A percentile compares a stretch with the other conserved stretches of the same genome.
Conservation (phyloP, 2,888 invertebrate species). For the Acleris sparsana region DNA sequence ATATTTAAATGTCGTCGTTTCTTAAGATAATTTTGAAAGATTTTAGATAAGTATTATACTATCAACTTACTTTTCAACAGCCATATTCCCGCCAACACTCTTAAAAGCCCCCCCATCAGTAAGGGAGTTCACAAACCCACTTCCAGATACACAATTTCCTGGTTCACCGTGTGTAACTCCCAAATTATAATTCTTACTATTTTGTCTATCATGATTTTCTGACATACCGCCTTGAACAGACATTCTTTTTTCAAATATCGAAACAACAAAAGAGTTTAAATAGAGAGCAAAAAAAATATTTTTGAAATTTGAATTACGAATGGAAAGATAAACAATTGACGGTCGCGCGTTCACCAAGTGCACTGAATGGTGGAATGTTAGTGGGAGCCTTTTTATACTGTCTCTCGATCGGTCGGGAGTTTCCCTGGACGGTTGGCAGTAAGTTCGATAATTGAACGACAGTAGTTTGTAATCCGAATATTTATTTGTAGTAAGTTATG, state of each 20-base stretch:
- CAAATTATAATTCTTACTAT: slow-evolving; percentile 22
- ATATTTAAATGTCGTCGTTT: too few relatives aligned
- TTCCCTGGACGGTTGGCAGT: slow-evolving; percentile 16
- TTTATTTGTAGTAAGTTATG: too few relatives aligned
- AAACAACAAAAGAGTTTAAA: not conserved
- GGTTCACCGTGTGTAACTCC: slow-evolving; percentile 18
- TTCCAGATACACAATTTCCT: slow-evolving; percentile 11
- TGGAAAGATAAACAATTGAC: slow-evolving; percentile 1
- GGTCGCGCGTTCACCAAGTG: not conserved
- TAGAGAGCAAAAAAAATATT: too few relatives aligned
- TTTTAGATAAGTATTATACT: not conserved
- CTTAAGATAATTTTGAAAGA: too few relatives aligned
- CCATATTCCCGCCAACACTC: slow-evolving; percentile 25
- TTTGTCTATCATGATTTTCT: slow-evolving; percentile 17
- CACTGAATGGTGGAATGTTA: not conserved
- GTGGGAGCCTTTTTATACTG: slow-evolving; percentile 9
- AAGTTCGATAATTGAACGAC: slow-evolving; percentile 21
- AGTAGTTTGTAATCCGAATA: not conserved
- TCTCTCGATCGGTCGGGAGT: slow-evolving; percentile 2
- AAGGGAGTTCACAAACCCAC: slow-evolving; percentile 21
- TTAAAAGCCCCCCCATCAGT: slow-evolving; percentile 23
- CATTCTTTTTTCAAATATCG: slow-evolving; percentile 1
- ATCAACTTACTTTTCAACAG: slow-evolving; percentile 24
- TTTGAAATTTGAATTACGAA: not conserved
- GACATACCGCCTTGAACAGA: slow-evolving; percentile 24